Evolutionary conservation across 2,113 vertebrate species (phyloP), one percentile per base, ranked within the genome.

Genomic region (Brachyhypopomus gauderio): DNA sequence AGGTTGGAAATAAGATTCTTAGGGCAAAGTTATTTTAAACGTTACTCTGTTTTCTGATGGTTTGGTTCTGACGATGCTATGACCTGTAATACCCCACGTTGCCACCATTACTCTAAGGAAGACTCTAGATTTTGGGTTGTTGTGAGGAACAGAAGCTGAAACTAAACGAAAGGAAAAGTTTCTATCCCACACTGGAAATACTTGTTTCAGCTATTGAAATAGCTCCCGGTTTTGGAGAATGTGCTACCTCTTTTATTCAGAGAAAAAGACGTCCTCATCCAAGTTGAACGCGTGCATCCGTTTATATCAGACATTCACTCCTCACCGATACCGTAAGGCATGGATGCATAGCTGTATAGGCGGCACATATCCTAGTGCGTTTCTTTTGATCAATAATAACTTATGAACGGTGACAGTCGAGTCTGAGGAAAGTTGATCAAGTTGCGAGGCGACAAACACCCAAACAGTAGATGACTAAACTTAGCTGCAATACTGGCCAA

Each of bases 211-310:
- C 1, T 20, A 62, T 75, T 62, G 16, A 23, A 23, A 76, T 22
- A 62, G 14, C 5, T 23, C 22, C 20, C 5, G 38, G 25, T 19
- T 6, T 20, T 11, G 59, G 60, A 22, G 9, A 25, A 20, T 27
- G 38, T 0, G 38, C 30, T n/a, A 25, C 52, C 48, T 58, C 4
- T 27, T 34, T 56, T 56, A 19, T 20, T 55, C 62, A 45, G 36
- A 67, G 4, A 20, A 5, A 34, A 64, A 34, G 20, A 55, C 23
- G 8, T 66, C 73, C 36, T 7, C 56, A 30, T 60, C 59, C 22
- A 75, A 75, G 56, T 14, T 14, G 45, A 52, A 34, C 72, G 72
- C 22, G 72, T 23, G 12, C 27, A 58, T 78, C 76, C 55, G 17
- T 22, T 20, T 5, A 69, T 25, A 78, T 58, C 67, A n/a, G 62